These are phyloP conservation scores for Mus pahari DNA, from an alignment of 2,113 vertebrate genomes.

Conservation along the genomic window DNA sequence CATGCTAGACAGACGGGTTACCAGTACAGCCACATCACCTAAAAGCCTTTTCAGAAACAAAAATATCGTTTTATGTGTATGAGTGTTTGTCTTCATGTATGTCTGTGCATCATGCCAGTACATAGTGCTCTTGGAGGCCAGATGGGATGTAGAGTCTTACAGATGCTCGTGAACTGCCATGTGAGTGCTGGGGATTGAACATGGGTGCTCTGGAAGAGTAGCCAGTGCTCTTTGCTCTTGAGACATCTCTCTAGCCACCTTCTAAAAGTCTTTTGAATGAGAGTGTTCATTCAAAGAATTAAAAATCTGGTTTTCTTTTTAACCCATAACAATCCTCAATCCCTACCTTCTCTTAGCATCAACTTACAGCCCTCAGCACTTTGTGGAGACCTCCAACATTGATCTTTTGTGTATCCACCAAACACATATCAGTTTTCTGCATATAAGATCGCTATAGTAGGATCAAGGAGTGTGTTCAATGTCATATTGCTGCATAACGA, in stretches of 20 bases:
- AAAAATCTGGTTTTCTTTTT: neutral
- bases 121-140: neutral
- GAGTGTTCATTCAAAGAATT: neutral
- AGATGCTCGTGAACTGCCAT: neutral
- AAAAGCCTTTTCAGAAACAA: neutral
- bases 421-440: neutral
- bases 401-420: neutral
- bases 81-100: neutral
- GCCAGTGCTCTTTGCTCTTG: too few relatives aligned
- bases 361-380: neutral
- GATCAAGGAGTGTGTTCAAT: neutral
- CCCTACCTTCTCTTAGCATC: neutral
- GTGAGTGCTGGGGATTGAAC: neutral
- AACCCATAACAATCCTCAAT: neutral
- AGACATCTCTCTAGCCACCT: neutral
- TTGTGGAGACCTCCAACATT: neutral
- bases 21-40: neutral
- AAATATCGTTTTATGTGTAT: neutral
- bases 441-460: neutral
- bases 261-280: neutral
- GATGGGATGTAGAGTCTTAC: neutral
- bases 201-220: neutral
- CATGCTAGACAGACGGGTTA: neutral
- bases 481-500: neutral
- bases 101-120: neutral